phyloP scores from a whole-genome alignment of 2,113 vertebrate genomes.

The Syngnathus typhle region DNA sequence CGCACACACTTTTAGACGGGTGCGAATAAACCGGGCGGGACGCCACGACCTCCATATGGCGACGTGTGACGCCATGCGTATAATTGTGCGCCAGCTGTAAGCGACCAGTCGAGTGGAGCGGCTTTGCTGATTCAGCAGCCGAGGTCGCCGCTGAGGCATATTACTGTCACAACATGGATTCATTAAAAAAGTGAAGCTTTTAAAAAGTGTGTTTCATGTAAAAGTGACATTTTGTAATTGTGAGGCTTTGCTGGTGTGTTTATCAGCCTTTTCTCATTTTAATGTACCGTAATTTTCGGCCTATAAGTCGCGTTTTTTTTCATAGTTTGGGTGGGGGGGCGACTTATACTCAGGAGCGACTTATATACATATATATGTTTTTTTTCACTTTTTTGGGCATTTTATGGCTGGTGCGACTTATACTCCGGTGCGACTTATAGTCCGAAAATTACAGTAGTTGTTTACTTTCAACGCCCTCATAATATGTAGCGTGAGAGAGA shows the following conservation, averaged over 20 bases:
- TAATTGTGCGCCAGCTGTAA: slow-evolving; percentile 9
- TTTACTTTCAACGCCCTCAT: too few relatives aligned
- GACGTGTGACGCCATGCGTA: slow-evolving; percentile 20
- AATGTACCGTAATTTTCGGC: too few relatives aligned
- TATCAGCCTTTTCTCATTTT: background rate
- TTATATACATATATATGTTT: too few relatives aligned
- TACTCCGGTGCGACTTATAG: too few relatives aligned
- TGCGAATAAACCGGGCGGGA: slow-evolving; percentile 31
- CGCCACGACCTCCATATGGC: slow-evolving; percentile 50
- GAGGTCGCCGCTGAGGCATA: background rate
- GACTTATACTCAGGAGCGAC: too few relatives aligned
- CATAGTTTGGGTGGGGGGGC: too few relatives aligned
- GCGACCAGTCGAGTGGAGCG: background rate
- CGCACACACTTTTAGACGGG: slow-evolving; percentile 25
- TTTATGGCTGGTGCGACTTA: too few relatives aligned
- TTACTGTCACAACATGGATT: background rate
- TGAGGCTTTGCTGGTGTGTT: background rate
- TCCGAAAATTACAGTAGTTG: too few relatives aligned
- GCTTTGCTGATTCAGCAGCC: background rate
- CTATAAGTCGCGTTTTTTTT: too few relatives aligned
- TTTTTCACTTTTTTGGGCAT: too few relatives aligned
- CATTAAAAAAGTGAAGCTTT: background rate
- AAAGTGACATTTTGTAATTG: background rate
- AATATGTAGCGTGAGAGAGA: too few relatives aligned
- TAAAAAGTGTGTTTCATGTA: background rate